Conservation (phyloP, 2,888 invertebrate genomes). For the Biston betularia region DNA sequence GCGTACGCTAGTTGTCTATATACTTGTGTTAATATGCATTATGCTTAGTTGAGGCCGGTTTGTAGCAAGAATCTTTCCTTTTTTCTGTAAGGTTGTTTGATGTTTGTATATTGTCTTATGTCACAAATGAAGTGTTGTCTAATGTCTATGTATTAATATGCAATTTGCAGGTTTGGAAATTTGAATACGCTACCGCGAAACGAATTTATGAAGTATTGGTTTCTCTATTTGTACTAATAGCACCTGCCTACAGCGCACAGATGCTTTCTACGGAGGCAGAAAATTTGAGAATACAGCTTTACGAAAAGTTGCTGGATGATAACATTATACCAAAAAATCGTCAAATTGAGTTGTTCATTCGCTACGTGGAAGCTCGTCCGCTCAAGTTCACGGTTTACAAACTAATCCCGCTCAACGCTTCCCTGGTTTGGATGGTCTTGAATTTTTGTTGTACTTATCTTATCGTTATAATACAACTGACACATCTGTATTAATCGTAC, state of each 20-base stretch:
- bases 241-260: neutral
- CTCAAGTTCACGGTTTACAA: constrained; percentile 3
- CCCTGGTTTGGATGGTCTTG: constrained; percentile 1
- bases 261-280: neutral
- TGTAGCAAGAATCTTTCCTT: neutral
- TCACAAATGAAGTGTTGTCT: neutral
- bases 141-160: too few species aligned
- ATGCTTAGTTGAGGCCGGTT: too few species aligned
- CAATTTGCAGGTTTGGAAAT: neutral
- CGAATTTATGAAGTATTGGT: neutral
- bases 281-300: neutral
- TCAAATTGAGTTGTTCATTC: neutral
- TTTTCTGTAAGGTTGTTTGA: neutral
- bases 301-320: neutral
- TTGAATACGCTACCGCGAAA: neutral
- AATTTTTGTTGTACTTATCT: constrained; percentile 4
- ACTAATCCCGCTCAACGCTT: constrained; percentile 1
- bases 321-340: neutral
- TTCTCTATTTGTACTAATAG: neutral
- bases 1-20: too few species aligned
- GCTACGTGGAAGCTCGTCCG: constrained; percentile 5
- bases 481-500: constrained; percentile 9
- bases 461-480: constrained; percentile 13
- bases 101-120: too few species aligned
- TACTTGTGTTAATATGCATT: too few species aligned